Conservation (phyloP, 2,888 invertebrate species). For the Drosophila atripex region DNA sequence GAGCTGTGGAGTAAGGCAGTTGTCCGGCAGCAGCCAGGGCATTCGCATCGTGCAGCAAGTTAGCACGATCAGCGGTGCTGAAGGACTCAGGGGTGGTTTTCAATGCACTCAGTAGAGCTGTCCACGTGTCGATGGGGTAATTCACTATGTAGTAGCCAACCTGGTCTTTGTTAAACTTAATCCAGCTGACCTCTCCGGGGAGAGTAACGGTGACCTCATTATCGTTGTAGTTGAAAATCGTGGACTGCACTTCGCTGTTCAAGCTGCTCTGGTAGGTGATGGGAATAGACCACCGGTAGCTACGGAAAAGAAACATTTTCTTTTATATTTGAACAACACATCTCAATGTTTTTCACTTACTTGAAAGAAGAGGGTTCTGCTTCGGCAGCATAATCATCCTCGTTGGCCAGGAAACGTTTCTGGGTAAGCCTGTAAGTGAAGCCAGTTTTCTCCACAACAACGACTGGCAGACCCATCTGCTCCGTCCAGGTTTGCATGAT, state of each 20-base stretch:
- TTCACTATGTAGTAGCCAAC: slow-evolving; percentile 95
- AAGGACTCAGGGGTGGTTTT: slow-evolving; percentile 81
- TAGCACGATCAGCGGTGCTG: slow-evolving; percentile 89
- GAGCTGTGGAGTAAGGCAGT: slow-evolving; percentile 87
- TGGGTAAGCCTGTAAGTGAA: slow-evolving; percentile 88
- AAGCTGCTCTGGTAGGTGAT: slow-evolving; percentile 89
- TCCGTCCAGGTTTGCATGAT: slow-evolving; percentile 95
- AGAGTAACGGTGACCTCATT: slow-evolving; percentile 84
- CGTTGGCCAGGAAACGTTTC: slow-evolving; percentile 89
- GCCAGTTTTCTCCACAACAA: slow-evolving; percentile 86
- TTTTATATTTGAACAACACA: neutral
- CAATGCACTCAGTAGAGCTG: slow-evolving; percentile 81
- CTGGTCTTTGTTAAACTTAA: slow-evolving; percentile 94
- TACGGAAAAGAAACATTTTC: slow-evolving; percentile 76
- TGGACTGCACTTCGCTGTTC: slow-evolving; percentile 79
- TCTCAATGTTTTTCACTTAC: slow-evolving; percentile 79
- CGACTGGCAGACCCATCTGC: slow-evolving; percentile 94
- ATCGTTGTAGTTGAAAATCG: slow-evolving; percentile 82
- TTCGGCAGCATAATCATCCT: slow-evolving; percentile 85
- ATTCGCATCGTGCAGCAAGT: slow-evolving; percentile 92
- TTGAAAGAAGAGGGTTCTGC: slow-evolving; percentile 85
- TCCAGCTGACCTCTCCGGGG: slow-evolving; percentile 86
- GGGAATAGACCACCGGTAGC: slow-evolving; percentile 94
- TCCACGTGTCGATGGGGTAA: slow-evolving; percentile 90
- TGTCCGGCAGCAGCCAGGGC: slow-evolving; percentile 90